Conservation (phyloP, 2,797 vertebrate species). For the Kryptopterus vitreolus region DNA sequence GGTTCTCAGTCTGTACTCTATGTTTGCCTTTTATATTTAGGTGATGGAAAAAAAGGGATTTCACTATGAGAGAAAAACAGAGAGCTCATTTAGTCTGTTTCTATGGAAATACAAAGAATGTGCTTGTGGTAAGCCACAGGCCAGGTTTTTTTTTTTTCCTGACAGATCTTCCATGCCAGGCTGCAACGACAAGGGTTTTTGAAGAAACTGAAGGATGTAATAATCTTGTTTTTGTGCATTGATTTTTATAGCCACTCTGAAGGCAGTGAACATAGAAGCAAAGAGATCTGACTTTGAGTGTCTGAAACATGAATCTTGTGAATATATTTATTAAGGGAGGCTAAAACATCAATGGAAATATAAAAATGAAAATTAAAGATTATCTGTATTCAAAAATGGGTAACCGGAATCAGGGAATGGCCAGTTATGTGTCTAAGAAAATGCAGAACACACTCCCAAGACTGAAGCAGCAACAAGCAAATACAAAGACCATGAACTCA, state of each 20-base stretch:
- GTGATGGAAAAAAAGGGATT: constrained; percentile 3
- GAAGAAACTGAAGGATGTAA: constrained; percentile 19
- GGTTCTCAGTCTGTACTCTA: constrained; percentile 12
- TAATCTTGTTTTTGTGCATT: constrained; percentile 35
- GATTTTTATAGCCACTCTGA: neutral
- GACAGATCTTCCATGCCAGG: neutral
- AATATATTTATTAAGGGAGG: neutral
- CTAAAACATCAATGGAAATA: neutral
- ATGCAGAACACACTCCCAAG: constrained; percentile 10
- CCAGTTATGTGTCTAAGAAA: neutral
- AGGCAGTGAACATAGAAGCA: neutral
- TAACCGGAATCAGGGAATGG: neutral
- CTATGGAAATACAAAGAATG: constrained; percentile 52
- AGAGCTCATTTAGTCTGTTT: constrained; percentile 49
- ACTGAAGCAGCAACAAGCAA: neutral
- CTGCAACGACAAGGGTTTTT: constrained; percentile 11
- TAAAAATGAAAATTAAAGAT: neutral
- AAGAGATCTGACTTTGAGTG: neutral
- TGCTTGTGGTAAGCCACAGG: constrained; percentile 29
- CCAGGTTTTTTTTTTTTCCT: neutral
- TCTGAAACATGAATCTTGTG: neutral
- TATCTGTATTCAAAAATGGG: neutral
- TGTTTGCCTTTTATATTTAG: constrained; percentile 12
- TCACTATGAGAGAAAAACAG: constrained; percentile 20
- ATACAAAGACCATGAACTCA: constrained; percentile 10